Evolutionary conservation across 2,888 invertebrate genomes (phyloP).

Genomic region (Limenitis arthemis): DNA sequence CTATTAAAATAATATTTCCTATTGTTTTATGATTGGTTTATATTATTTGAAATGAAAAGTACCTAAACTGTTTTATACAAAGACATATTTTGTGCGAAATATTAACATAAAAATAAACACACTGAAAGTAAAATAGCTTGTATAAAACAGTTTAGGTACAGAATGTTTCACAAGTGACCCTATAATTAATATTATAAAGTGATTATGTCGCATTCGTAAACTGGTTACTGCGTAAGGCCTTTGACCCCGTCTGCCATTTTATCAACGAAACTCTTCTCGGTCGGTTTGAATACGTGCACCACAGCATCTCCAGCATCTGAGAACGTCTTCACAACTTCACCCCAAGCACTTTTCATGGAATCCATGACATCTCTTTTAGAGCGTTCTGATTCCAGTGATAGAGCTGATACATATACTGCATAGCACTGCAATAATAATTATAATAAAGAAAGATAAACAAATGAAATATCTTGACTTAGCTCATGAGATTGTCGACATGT

Average conservation of each 20-base stretch:
- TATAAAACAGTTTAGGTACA: too few species aligned
- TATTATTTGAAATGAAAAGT: not conserved
- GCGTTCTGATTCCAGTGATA: conserved; percentile 35
- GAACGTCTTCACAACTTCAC: conserved; percentile 47
- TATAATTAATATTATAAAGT: not conserved
- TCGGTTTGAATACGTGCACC: conserved; percentile 56
- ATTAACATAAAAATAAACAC: too few species aligned
- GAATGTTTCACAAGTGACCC: too few species aligned
- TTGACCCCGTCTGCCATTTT: conserved; percentile 52
- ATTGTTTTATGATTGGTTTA: not conserved
- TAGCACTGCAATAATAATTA: conserved; percentile 10
- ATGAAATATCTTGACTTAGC: too few species aligned
- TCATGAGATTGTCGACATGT: too few species aligned
- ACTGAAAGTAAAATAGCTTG: too few species aligned
- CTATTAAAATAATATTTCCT: not conserved
- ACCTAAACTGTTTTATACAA: not conserved
- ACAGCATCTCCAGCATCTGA: conserved; percentile 55
- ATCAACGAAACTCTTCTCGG: conserved; percentile 49
- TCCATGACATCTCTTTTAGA: conserved; percentile 55
- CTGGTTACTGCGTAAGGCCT: conserved; percentile 35
- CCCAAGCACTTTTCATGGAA: conserved; percentile 54
- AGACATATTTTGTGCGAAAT: too few species aligned
- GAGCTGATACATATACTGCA: conserved; percentile 29
- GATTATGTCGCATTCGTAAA: not conserved
- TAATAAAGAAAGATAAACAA: too few species aligned